A percentile compares a stretch with the other conserved stretches of the same genome.
phyloP scores from a whole-genome alignment of 1,140 invertebrate species.

The Myzus persicae region DNA sequence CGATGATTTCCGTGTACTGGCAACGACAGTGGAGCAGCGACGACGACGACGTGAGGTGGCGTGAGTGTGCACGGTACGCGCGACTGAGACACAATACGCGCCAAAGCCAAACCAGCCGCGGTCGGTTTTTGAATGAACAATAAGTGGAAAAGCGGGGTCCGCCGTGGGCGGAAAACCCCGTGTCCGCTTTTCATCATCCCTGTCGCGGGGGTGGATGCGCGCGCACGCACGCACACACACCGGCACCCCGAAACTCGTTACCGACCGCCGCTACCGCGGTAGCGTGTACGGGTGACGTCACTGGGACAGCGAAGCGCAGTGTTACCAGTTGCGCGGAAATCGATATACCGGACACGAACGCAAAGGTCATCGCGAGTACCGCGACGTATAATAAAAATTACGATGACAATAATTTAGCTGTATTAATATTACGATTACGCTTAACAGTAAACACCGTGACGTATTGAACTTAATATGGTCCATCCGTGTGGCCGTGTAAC shows the following conservation, averaged over 20 bases:
- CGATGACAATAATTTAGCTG: no score
- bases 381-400: not conserved
- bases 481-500: not conserved
- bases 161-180: slow-evolving; percentile 1
- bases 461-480: not conserved
- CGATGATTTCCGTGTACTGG: not conserved
- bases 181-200: not conserved
- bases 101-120: not conserved
- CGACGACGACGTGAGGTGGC: not conserved
- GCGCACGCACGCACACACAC: not conserved
- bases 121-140: slow-evolving; percentile 35
- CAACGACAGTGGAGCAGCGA: not conserved
- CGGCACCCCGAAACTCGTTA: not conserved
- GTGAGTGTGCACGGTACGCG: not conserved
- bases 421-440: no score
- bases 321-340: slow-evolving; percentile 51
- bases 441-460: not conserved
- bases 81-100: slow-evolving; percentile 30
- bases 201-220: not conserved
- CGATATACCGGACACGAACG: not conserved
- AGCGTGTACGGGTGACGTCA: not conserved
- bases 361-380: not conserved
- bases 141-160: not conserved
- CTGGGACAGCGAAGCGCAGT: not conserved
- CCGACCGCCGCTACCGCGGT: not conserved